Evolutionary conservation across 2,113 vertebrate species (phyloP).

Genomic region (Sinosuthora webbiana): DNA sequence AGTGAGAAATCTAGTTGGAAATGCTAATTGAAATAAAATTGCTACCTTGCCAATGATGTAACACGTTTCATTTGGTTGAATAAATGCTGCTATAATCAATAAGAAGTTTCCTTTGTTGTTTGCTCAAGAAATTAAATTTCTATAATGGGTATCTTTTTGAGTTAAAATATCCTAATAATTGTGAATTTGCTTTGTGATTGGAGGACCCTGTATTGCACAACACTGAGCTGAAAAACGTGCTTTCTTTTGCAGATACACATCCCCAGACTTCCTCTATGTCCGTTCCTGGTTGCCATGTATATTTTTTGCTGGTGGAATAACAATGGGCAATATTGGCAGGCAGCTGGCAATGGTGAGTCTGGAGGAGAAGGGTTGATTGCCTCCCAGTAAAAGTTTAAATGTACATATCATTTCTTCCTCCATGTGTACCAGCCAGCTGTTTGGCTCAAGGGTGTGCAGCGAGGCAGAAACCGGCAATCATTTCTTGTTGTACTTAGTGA

Average conservation of each 20-base stretch:
- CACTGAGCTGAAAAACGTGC: not conserved
- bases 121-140: not conserved
- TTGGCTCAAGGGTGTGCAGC: not conserved
- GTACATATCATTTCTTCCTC: not conserved
- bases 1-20: not conserved
- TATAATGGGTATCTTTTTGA: not conserved
- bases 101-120: not conserved
- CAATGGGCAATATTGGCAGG: constrained; percentile 95
- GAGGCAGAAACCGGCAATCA: not conserved
- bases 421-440: not conserved
- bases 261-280: constrained; percentile 95
- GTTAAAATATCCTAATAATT: not conserved
- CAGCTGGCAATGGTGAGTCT: constrained; percentile 91
- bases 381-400: not conserved
- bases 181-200: not conserved
- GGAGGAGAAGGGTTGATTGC: not conserved
- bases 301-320: constrained; percentile 97
- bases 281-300: constrained; percentile 96
- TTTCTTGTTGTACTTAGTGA: not conserved
- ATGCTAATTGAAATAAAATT: not conserved
- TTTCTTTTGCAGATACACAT: constrained; percentile 83
- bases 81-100: not conserved
- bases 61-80: not conserved
- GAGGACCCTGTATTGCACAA: not conserved
- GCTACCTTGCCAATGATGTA: not conserved